phyloP scores from a whole-genome alignment of 2,113 vertebrate genomes.

The Shinisaurus crocodilurus region DNA sequence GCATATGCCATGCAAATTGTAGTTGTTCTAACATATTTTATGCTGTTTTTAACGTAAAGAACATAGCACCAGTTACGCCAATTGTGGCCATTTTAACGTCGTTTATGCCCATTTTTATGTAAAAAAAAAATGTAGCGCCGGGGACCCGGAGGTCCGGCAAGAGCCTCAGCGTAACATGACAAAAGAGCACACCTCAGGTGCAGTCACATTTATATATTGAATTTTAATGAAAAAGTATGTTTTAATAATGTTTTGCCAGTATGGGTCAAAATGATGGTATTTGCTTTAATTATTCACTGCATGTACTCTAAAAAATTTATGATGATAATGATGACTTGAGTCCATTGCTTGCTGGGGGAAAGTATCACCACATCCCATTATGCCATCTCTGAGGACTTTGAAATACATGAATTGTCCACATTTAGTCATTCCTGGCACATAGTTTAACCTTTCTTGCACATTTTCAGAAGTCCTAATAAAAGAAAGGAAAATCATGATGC shows the following conservation, averaged over 20 bases:
- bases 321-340: not conserved
- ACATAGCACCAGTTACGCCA: too few relatives aligned
- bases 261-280: not conserved
- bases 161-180: not conserved
- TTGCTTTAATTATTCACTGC: not conserved
- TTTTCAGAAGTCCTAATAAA: too few relatives aligned
- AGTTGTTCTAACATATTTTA: too few relatives aligned
- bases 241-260: not conserved
- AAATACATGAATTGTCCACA: not conserved
- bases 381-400: not conserved
- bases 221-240: not conserved
- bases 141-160: too few relatives aligned
- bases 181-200: not conserved
- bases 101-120: too few relatives aligned
- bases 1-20: too few relatives aligned
- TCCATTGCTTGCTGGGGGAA: not conserved
- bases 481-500: too few relatives aligned
- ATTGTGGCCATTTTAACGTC: too few relatives aligned
- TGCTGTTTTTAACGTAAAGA: too few relatives aligned
- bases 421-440: not conserved
- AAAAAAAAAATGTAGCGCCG: too few relatives aligned
- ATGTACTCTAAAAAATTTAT: not conserved
- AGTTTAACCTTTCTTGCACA: not conserved
- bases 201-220: not conserved
- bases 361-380: not conserved